phyloP scores from a whole-genome alignment of 2,113 vertebrate species.

The Pomatostomus ruficeps region DNA sequence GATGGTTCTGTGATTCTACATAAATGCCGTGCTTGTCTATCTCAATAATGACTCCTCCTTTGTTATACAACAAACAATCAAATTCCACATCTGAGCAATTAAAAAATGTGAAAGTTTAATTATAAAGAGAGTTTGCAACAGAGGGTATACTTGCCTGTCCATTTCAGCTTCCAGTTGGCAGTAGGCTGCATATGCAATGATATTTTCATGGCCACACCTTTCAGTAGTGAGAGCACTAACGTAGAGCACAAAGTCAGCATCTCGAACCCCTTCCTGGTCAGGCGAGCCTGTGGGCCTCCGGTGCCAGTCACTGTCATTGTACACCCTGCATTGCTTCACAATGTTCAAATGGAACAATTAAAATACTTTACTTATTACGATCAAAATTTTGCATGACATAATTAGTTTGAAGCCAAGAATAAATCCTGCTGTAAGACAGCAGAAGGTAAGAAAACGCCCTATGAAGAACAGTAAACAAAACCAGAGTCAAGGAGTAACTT shows the following conservation, averaged over 20 bases:
- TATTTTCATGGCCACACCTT: constrained; percentile 92
- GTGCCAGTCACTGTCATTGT: constrained; percentile 78
- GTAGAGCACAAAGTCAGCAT: constrained; percentile 92
- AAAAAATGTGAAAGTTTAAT: neutral
- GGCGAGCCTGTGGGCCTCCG: constrained; percentile 76
- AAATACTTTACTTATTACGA: neutral
- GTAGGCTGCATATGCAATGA: constrained; percentile 95
- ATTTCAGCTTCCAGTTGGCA: constrained; percentile 94
- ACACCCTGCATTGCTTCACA: constrained; percentile 87
- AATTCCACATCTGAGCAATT: neutral
- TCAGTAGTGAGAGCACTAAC: constrained; percentile 92
- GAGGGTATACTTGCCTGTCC: constrained; percentile 80
- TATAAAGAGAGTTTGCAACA: neutral
- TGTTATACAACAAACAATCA: neutral
- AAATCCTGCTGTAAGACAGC: neutral
- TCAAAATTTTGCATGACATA: neutral
- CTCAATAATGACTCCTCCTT: neutral
- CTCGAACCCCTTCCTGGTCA: constrained; percentile 83
- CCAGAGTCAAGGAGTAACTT: neutral
- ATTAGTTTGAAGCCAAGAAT: neutral
- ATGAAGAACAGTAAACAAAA: neutral
- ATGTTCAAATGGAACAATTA: neutral
- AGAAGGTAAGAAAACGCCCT: neutral
- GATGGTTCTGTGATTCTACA: neutral
- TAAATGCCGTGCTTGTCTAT: neutral